Percentiles rank a stretch among this genome's conserved stretches.
These are phyloP conservation scores for Leucophenga varia DNA, from an alignment of 1,140 invertebrate genomes.

Conservation along the genomic window DNA sequence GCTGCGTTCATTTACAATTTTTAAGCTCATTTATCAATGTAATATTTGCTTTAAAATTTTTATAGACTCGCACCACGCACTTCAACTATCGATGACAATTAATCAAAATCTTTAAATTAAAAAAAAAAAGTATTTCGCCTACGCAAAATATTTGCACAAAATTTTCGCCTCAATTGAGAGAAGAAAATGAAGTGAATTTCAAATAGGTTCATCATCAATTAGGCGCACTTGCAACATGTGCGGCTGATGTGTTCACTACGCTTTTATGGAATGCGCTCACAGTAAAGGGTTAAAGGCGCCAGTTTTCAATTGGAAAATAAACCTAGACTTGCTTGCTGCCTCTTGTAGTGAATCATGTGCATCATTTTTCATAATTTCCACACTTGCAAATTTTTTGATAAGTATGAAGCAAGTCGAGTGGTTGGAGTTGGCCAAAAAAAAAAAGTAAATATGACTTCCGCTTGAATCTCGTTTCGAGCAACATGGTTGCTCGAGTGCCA, in stretches of 20 bases:
- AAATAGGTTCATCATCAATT: constrained; percentile 31
- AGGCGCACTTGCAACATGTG: constrained; percentile 33
- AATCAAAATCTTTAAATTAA: constrained; percentile 41
- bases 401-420: too few species aligned
- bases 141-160: too few species aligned
- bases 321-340: too few species aligned
- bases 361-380: constrained; percentile 49
- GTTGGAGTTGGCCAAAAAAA: constrained; percentile 17
- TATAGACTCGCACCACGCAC: too few species aligned
- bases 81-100: constrained; percentile 33
- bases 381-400: constrained; percentile 13
- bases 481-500: constrained; percentile 9
- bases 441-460: constrained; percentile 50
- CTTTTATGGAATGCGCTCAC: constrained; percentile 22
- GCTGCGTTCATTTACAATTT: too few species aligned
- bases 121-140: constrained; percentile 1
- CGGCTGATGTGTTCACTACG: constrained; percentile 34
- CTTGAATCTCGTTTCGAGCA: constrained; percentile 20
- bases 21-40: too few species aligned
- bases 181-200: constrained; percentile 6
- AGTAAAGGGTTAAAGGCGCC: constrained; percentile 4
- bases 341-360: too few species aligned
- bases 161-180: too few species aligned
- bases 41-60: too few species aligned
- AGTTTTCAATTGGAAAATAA: too few species aligned